These are phyloP conservation scores for Otis tarda DNA, from an alignment of 2,113 vertebrate genomes.

Conservation along the genomic window DNA sequence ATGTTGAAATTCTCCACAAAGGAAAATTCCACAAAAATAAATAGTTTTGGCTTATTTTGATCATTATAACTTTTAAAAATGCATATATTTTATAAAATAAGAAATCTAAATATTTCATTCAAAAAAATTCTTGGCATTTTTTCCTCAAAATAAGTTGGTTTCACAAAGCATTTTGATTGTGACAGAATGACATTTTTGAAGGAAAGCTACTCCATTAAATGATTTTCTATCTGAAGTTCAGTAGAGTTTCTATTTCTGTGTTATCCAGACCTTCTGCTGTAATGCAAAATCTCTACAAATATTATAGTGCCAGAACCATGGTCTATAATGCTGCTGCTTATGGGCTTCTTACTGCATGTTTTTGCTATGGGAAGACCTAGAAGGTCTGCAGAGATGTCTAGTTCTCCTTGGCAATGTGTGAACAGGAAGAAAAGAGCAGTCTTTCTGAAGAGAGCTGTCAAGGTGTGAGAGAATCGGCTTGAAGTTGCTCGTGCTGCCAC, in stretches of 20 bases:
- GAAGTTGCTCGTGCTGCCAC: neutral
- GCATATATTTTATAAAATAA: neutral
- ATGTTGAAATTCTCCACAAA: constrained; percentile 68
- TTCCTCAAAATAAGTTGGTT: neutral
- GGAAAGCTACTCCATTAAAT: constrained; percentile 3
- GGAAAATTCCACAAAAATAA: constrained; percentile 61
- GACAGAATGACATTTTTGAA: constrained; percentile 16
- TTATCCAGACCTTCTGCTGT: neutral
- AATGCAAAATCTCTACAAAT: neutral
- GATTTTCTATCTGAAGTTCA: constrained; percentile 38
- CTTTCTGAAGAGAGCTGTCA: neutral
- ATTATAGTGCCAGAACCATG: neutral
- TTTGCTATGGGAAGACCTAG: neutral
- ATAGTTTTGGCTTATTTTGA: constrained; percentile 17
- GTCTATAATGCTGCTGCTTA: neutral
- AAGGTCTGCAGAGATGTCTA: neutral
- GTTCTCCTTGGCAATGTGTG: neutral
- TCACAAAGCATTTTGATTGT: constrained; percentile 9
- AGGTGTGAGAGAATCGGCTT: neutral
- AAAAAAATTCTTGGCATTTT: neutral
- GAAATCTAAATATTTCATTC: neutral
- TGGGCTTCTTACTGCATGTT: neutral
- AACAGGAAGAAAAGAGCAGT: neutral
- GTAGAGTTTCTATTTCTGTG: neutral
- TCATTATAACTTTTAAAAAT: neutral